Evolutionary conservation across 2,113 vertebrate species (phyloP).

Genomic region (Trochalopteron elliotii): DNA sequence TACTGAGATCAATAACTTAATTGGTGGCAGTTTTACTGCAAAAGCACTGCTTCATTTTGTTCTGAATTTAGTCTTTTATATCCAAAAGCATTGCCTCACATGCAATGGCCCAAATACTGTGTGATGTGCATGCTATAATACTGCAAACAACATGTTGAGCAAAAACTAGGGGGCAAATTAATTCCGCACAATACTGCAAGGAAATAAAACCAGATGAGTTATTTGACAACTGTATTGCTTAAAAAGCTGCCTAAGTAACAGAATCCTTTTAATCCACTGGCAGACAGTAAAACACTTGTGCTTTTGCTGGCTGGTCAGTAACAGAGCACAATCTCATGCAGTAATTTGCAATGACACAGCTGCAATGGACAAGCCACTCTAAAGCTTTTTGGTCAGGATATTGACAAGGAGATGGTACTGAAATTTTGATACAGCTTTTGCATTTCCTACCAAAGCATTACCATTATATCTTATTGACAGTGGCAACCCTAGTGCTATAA

Average conservation of each 20-base stretch:
- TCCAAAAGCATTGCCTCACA: not conserved
- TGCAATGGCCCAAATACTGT: not conserved
- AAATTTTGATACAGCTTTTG: not conserved
- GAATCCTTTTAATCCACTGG: not conserved
- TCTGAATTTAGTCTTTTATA: not conserved
- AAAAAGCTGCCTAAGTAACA: slow-evolving; percentile 17
- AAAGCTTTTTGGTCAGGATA: not conserved
- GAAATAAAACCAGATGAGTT: not conserved
- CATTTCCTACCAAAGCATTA: not conserved
- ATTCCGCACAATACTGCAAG: not conserved
- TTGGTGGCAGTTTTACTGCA: not conserved
- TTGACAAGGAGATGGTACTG: not conserved
- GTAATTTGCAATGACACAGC: not conserved
- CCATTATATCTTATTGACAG: not conserved
- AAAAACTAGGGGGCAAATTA: not conserved
- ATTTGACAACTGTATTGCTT: not conserved
- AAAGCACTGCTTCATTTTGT: not conserved
- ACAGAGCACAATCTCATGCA: not conserved
- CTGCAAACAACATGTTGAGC: not conserved
- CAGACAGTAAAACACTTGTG: not conserved
- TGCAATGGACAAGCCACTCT: not conserved
- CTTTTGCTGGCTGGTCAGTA: not conserved
- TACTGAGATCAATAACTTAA: not conserved
- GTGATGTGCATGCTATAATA: not conserved
- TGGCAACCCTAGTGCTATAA: not conserved